phyloP scores from a whole-genome alignment of 1,140 invertebrate species.

The Conus betulinus region DNA sequence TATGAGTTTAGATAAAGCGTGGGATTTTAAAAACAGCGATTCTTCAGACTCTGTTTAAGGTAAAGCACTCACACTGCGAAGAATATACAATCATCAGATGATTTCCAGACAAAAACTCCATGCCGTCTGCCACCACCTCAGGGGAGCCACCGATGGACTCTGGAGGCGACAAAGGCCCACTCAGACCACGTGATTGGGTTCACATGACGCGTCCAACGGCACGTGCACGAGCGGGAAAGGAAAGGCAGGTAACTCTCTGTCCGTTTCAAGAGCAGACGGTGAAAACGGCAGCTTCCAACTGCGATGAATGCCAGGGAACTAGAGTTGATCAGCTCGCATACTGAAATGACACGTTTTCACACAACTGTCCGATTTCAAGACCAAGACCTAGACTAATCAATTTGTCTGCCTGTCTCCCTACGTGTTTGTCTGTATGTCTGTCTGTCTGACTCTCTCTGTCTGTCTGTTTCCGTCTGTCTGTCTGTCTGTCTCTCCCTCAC shows the following conservation, averaged over 20 bases:
- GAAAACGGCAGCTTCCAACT: not conserved
- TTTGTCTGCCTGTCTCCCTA: too few relatives aligned
- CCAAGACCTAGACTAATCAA: too few relatives aligned
- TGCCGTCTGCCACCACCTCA: not conserved
- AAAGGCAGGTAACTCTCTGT: constrained; percentile 5
- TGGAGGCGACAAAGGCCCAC: not conserved
- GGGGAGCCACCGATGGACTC: not conserved
- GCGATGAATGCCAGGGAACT: not conserved
- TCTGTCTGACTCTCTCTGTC: too few relatives aligned
- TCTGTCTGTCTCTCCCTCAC: too few relatives aligned
- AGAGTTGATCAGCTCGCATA: not conserved
- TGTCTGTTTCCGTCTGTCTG: too few relatives aligned
- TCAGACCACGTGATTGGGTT: not conserved
- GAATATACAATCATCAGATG: constrained; percentile 13
- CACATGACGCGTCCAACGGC: not conserved
- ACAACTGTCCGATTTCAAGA: too few relatives aligned
- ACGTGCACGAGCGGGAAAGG: not conserved
- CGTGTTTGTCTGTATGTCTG: too few relatives aligned
- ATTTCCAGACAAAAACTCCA: not conserved
- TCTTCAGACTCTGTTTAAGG: too few relatives aligned
- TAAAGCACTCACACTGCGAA: not conserved
- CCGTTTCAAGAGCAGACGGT: not conserved
- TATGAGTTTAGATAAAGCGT: too few relatives aligned
- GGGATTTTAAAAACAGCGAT: too few relatives aligned
- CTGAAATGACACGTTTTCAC: not conserved